Evolutionary conservation across 2,797 vertebrate species (phyloP).

Genomic region (Melanogrammus aeglefinus): DNA sequence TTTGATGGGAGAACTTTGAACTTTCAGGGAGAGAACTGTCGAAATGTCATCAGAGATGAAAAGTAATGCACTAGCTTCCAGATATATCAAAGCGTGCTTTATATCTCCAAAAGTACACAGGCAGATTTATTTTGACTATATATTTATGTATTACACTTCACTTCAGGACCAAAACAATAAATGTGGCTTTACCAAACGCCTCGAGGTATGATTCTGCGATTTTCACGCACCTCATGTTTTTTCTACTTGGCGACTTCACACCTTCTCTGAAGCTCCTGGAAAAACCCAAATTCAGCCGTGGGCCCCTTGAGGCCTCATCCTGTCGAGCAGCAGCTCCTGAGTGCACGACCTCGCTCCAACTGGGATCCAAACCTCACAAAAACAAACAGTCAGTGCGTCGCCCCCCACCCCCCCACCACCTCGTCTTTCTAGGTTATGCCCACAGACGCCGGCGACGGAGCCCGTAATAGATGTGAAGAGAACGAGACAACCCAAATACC

Average conservation of each 20-base stretch:
- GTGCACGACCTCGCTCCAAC: neutral
- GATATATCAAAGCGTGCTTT: constrained; percentile 46
- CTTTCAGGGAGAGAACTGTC: constrained; percentile 68
- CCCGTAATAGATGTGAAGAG: constrained; percentile 35
- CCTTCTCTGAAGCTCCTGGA: neutral
- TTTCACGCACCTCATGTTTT: neutral
- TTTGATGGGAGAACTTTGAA: constrained; percentile 68
- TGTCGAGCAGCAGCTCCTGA: neutral
- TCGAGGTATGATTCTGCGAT: neutral
- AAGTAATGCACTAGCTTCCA: constrained; percentile 47
- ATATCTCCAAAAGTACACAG: constrained; percentile 23
- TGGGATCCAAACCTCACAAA: neutral
- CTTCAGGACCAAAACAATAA: constrained; percentile 24
- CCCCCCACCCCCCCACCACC: too few relatives aligned
- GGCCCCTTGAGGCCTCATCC: neutral
- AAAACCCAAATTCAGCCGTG: neutral
- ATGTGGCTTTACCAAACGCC: neutral
- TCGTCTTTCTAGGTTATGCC: neutral
- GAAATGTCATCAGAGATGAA: constrained; percentile 71
- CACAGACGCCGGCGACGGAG: constrained; percentile 17
- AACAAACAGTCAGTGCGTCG: neutral
- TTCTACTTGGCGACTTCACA: neutral
- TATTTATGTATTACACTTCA: neutral
- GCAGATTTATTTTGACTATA: neutral
- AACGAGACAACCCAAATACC: constrained; percentile 37